These are phyloP conservation scores for Malthinus flaveolus DNA, from an alignment of 2,888 invertebrate genomes.

Conservation along the genomic window DNA sequence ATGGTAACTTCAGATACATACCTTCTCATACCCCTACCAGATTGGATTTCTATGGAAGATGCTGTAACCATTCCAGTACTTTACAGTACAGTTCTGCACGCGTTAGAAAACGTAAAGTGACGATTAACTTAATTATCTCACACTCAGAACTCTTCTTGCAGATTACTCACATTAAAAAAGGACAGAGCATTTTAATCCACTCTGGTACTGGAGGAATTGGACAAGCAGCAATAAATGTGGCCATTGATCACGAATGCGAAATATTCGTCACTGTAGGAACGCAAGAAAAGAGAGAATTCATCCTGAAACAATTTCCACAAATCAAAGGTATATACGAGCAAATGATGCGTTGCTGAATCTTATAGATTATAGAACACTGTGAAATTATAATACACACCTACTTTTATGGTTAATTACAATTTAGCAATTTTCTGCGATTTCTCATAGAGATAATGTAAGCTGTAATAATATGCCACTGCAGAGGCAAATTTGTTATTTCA, in stretches of 20 bases:
- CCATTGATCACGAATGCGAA: constrained; percentile 65
- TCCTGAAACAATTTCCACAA: constrained; percentile 59
- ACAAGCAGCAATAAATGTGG: constrained; percentile 76
- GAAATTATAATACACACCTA: too few species aligned
- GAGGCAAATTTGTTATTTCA: constrained; percentile 32
- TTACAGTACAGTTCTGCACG: constrained; percentile 61
- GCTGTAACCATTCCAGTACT: constrained; percentile 78
- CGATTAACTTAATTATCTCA: too few species aligned
- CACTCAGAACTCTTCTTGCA: constrained; percentile 1
- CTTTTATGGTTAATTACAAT: too few species aligned
- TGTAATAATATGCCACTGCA: too few species aligned
- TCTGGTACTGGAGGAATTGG: constrained; percentile 75
- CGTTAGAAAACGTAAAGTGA: constrained; percentile 54
- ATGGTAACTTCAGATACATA: constrained; percentile 61
- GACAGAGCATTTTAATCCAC: constrained; percentile 58
- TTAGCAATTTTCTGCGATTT: too few species aligned
- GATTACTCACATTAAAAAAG: constrained; percentile 37
- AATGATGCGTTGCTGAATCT: too few species aligned
- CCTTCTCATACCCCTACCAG: constrained; percentile 68
- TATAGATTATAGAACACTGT: too few species aligned
- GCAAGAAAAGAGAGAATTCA: constrained; percentile 64
- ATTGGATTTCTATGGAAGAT: constrained; percentile 72
- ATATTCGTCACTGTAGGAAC: constrained; percentile 75
- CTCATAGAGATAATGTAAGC: too few species aligned
- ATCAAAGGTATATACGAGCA: constrained; percentile 38